Evolutionary conservation across 2,113 vertebrate species (phyloP).

Genomic region (Vulpes lagopus): DNA sequence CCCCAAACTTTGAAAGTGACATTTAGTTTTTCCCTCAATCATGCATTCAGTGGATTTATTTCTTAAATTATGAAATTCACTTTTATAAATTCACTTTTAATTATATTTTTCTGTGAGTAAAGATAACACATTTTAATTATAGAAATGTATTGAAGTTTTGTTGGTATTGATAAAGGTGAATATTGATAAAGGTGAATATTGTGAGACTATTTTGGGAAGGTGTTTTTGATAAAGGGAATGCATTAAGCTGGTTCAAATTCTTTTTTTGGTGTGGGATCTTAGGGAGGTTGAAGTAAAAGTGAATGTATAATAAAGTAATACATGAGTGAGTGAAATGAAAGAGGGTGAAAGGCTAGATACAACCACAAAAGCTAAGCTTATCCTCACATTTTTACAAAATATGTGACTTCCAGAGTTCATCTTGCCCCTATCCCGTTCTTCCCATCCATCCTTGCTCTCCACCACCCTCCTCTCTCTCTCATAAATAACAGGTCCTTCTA

Average conservation of each 20-base stretch:
- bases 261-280: background rate
- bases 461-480: too few species aligned
- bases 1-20: background rate
- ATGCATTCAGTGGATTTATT: background rate
- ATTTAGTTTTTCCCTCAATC: background rate
- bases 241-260: background rate
- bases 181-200: background rate
- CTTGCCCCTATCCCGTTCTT: background rate
- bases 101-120: background rate
- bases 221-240: background rate
- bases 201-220: background rate
- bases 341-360: background rate
- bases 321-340: background rate
- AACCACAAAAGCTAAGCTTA: background rate
- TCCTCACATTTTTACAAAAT: background rate
- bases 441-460: background rate
- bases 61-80: background rate
- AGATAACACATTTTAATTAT: background rate
- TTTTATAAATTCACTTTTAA: slow-evolving; percentile 30
- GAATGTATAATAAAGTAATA: background rate
- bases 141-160: background rate
- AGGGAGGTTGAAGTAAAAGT: background rate
- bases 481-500: slow-evolving; percentile 89
- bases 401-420: background rate
- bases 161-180: background rate